These are phyloP conservation scores for Chrysolina americana DNA, from an alignment of 2,888 invertebrate species.

Conservation along the genomic window DNA sequence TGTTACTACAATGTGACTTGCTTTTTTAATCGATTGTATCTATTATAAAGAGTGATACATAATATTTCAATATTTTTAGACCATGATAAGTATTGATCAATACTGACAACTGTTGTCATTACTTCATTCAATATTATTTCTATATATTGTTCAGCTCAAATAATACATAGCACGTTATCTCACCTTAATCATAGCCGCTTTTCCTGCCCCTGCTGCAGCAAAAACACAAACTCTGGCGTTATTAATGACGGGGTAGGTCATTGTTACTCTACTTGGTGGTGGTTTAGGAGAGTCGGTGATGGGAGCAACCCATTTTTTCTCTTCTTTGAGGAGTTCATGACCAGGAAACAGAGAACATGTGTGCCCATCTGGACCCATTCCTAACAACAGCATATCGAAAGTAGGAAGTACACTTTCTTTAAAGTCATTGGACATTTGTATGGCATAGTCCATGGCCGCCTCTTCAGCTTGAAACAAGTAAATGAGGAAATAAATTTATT, in stretches of 20 bases:
- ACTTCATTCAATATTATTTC: too few species aligned
- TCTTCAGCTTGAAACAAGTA: slow-evolving; percentile 74
- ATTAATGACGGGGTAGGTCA: slow-evolving; percentile 93
- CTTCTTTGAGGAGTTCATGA: slow-evolving; percentile 78
- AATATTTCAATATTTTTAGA: too few species aligned
- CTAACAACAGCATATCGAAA: slow-evolving; percentile 92
- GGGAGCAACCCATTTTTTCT: slow-evolving; percentile 80
- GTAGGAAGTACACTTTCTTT: slow-evolving; percentile 74
- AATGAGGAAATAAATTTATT: not conserved
- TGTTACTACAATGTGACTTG: too few species aligned
- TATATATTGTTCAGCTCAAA: not conserved
- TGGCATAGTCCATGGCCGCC: slow-evolving; percentile 82
- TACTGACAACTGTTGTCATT: too few species aligned
- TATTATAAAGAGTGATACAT: too few species aligned
- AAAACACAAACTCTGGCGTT: slow-evolving; percentile 88
- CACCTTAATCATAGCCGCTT: slow-evolving; percentile 92
- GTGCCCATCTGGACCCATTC: slow-evolving; percentile 99
- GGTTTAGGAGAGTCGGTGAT: slow-evolving; percentile 97
- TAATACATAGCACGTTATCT: not conserved
- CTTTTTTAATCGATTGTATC: too few species aligned
- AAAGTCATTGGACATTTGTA: slow-evolving; percentile 78
- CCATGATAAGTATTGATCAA: too few species aligned
- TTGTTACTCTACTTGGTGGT: slow-evolving; percentile 90
- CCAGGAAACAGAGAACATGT: slow-evolving; percentile 97
- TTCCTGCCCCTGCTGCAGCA: slow-evolving; percentile 86